Base-by-base conservation (phyloP, 2,888 invertebrate genomes). In the Hydropsyche betteni region DNA sequence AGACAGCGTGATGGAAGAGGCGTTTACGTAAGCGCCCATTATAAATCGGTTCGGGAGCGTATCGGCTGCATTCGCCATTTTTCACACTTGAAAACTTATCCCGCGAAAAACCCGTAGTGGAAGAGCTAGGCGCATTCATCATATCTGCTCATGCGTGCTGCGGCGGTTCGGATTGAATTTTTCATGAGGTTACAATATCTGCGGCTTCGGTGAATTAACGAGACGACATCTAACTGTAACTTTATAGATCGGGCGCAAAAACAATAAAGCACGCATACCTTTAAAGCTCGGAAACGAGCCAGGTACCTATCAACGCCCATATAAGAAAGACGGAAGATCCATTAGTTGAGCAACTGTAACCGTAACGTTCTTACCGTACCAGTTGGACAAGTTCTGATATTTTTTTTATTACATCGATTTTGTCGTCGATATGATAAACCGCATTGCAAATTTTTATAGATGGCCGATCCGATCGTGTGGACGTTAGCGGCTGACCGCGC, bases 291-390 rank as follows among this genome's bases (percentile, higher is more conserved):
- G 72, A 72, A 72, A 44, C 58, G 44, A 58, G 55, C 72, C 55
- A 58, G 44, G 58, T 72, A 58, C 38, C 58, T 58, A 33, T 58
- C 70, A n/a, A 52, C 53, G 53, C 16, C 72, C 72, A 72, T 72
- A 72, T 61, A 72, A 72, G 72, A 72, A 38, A 72, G 61, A 55
- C 72, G 72, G 72, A 72, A 72, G 72, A 58, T 58, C 61, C 44
- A 64, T 64, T 64, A 64, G 33, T 64, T 64, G 64, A 36, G 34
- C 64, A 36, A 64, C 64, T 64, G 36, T 64, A 34, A 64, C 64
- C 64, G 64, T 64, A 64, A 64, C 34, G 64, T 36, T 64, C 64
- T 34, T 36, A 64, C 64, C 16, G 58, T 58, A 58, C 58, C 58
- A 58, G 58, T 58, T 24, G 58, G 24, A 24, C 58, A 24, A 24